Evolutionary conservation across 1,140 invertebrate genomes (phyloP), one percentile per base, ranked within the genome.

Genomic region (Pygmarrhopalites habei): DNA sequence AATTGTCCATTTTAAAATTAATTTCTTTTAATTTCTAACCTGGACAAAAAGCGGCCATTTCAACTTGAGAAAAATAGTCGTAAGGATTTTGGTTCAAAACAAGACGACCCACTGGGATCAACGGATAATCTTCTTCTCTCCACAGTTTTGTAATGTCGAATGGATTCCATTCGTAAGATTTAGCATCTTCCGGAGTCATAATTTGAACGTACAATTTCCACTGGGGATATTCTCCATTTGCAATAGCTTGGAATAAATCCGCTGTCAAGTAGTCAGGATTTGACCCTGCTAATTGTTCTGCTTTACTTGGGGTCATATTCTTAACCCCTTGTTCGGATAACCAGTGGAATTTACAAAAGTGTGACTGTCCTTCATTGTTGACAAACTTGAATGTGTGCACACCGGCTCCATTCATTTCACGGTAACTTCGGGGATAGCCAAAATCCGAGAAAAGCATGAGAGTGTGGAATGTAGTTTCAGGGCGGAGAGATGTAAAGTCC

Each of bases 171-270:
- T 49, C 19, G 1, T 53, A 85, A 26, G 77, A 83, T 65, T 87
- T 83, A 12, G 86, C 86, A 73, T 90, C 78, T 17, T 81, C 79
- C 66, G 79, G 80, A 25, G 86, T 87, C 87, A 89, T 89, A 14
- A 82, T 72, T 75, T 83, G 82, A 56, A 84, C 76, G 64, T 78
- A 79, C 23, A 84, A 73, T 21, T 77, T 79, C 85, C 86, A 90
- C 1, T 80, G 81, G 1, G 88, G 88, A 73, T 77, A 87, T 55
- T 88, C 76, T 43, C 82, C 83, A 35, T 74, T 76, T 30, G 77
- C 81, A 67, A 90, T 90, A 52, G 84, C 80, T 74, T 87, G 87
- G 74, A 85, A 90, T 14, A 90, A 76, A 74, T 90, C 87, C 43
- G 35, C 17, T 4, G 80, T 82, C 30, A 81, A 77, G 72, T 87